These are phyloP conservation scores for Telmatochromis sp. DNA, from an alignment of 2,113 vertebrate species.

Conservation along the genomic window DNA sequence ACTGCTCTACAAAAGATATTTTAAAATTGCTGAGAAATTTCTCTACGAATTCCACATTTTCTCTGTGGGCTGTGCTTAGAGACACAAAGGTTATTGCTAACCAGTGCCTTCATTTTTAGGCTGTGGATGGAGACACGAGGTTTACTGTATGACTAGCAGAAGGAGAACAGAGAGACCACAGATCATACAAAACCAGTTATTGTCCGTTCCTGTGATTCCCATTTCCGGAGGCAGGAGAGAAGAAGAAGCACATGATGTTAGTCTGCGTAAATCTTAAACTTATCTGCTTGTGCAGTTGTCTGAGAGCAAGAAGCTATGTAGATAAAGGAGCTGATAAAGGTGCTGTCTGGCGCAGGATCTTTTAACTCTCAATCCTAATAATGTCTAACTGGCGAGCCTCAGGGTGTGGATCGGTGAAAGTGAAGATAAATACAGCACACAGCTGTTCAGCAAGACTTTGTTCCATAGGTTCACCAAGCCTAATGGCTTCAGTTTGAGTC, in stretches of 20 bases:
- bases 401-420: neutral
- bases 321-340: slow-evolving; percentile 1
- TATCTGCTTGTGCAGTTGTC: neutral
- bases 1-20: neutral
- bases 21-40: neutral
- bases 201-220: slow-evolving; percentile 13
- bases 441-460: neutral
- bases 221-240: slow-evolving; percentile 3
- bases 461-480: neutral
- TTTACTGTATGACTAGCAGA: slow-evolving; percentile 26
- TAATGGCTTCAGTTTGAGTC: neutral
- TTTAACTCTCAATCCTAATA: neutral
- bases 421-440: neutral
- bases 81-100: neutral
- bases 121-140: slow-evolving; percentile 30
- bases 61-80: neutral
- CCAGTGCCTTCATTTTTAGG: neutral
- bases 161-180: neutral
- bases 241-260: slow-evolving; percentile 40
- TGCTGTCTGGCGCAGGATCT: neutral
- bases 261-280: neutral
- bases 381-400: neutral
- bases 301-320: neutral
- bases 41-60: neutral
- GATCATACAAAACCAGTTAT: slow-evolving; percentile 27